phyloP scores from a whole-genome alignment of 2,888 invertebrate species.

The Pandemis corylana region DNA sequence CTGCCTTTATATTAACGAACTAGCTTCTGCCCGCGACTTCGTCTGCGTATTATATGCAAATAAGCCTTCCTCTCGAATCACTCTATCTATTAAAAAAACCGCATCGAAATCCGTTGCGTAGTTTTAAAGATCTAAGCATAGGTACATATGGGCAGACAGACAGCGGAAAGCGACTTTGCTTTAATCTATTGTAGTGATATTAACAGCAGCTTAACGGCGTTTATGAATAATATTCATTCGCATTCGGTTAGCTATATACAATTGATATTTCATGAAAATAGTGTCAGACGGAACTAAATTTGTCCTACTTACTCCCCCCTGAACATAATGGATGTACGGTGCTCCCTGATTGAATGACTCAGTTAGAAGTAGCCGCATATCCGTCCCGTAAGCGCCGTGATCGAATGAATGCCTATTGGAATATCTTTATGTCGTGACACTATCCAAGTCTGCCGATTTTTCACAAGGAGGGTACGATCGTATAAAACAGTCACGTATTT shows the following conservation, averaged over 20 bases:
- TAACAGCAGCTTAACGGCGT: no score
- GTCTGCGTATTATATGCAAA: no score
- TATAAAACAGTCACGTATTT: constrained; percentile 74
- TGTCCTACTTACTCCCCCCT: background rate
- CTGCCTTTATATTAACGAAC: no score
- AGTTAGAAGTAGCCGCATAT: constrained; percentile 57
- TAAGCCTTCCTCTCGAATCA: no score
- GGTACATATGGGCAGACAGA: no score
- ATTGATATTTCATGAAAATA: background rate
- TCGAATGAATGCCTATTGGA: constrained; percentile 62
- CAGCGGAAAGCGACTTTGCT: no score
- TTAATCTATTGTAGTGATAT: no score
- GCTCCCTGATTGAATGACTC: constrained; percentile 60
- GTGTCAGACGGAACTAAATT: background rate
- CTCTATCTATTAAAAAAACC: no score
- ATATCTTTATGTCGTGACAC: constrained; percentile 65
- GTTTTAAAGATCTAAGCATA: no score
- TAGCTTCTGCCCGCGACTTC: no score
- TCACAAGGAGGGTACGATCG: constrained; percentile 59
- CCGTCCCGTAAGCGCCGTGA: constrained; percentile 62
- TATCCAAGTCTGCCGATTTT: constrained; percentile 62
- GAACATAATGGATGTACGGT: constrained; percentile 15
- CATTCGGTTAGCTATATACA: no score
- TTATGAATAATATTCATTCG: background rate
- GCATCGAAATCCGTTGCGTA: no score